Conservation (phyloP, 2,113 vertebrate genomes). For the Chascanopsetta lugubris region DNA sequence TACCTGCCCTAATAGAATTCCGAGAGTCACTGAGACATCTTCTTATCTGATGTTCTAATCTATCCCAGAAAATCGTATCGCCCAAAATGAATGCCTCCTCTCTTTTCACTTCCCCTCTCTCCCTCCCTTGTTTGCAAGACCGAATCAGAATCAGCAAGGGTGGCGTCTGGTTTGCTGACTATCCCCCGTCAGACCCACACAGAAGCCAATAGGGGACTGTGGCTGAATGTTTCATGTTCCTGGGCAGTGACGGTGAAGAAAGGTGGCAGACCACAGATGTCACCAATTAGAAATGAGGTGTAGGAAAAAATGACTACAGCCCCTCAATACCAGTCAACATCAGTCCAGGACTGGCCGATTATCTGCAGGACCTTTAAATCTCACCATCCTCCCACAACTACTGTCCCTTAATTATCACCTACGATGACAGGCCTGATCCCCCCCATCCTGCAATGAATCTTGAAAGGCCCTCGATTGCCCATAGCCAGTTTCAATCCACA, state of each 20-base stretch:
- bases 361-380: conserved; percentile 41
- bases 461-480: conserved; percentile 64
- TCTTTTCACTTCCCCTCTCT: conserved; percentile 14
- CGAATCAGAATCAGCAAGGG: conserved; percentile 19
- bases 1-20: background rate
- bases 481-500: conserved; percentile 60
- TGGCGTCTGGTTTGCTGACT: conserved; percentile 16
- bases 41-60: conserved; percentile 44
- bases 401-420: too few species aligned
- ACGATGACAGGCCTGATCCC: conserved; percentile 34
- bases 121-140: conserved; percentile 24
- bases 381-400: conserved; percentile 34
- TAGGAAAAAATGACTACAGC: conserved; percentile 29
- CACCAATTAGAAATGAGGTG: conserved; percentile 26
- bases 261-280: conserved; percentile 2
- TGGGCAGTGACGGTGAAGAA: conserved; percentile 24
- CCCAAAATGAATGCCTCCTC: conserved; percentile 39
- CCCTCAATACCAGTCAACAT: conserved; percentile 14
- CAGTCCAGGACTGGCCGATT: conserved; percentile 25
- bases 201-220: conserved; percentile 30
- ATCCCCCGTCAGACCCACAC: conserved; percentile 6
- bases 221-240: conserved; percentile 26
- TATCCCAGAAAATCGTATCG: conserved; percentile 46
- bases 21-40: conserved; percentile 28
- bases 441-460: conserved; percentile 64